Evolutionary conservation across 2,888 invertebrate species (phyloP).

Genomic region (Drosophila peninsularis): DNA sequence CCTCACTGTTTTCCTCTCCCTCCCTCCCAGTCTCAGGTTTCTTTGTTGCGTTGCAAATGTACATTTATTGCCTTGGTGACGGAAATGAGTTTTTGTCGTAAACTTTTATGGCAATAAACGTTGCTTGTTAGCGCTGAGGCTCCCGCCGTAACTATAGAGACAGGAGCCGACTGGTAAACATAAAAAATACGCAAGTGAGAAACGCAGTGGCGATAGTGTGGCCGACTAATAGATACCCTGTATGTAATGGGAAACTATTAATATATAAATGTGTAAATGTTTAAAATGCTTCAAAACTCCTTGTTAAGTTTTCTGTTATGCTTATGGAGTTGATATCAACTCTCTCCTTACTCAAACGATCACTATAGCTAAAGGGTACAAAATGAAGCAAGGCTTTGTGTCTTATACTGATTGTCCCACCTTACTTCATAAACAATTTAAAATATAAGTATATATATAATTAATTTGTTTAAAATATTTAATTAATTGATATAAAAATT

Average conservation of each 20-base stretch:
- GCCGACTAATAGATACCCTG: not conserved
- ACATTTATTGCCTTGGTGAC: conserved; percentile 75
- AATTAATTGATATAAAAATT: too few species aligned
- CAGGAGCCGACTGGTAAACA: conserved; percentile 27
- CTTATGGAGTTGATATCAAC: too few species aligned
- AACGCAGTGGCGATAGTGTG: not conserved
- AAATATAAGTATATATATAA: too few species aligned
- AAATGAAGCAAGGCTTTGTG: too few species aligned
- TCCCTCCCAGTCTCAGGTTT: not conserved
- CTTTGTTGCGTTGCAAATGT: conserved; percentile 37
- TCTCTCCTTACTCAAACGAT: too few species aligned
- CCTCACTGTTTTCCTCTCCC: not conserved
- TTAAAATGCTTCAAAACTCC: not conserved
- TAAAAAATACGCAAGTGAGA: conserved; percentile 17
- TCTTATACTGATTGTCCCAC: too few species aligned
- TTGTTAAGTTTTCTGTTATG: not conserved
- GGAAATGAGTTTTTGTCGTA: conserved; percentile 80
- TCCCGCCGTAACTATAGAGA: conserved; percentile 28
- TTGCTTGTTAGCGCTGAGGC: conserved; percentile 53
- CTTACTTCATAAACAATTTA: too few species aligned
- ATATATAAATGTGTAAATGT: not conserved
- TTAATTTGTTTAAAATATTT: too few species aligned
- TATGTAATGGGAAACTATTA: not conserved
- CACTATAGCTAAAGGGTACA: too few species aligned
- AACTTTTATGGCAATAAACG: conserved; percentile 79